Percentiles rank a stretch among this genome's conserved stretches.
Evolutionary conservation across 2,113 vertebrate species (phyloP).

Genomic region (Rhinoptilus africanus): DNA sequence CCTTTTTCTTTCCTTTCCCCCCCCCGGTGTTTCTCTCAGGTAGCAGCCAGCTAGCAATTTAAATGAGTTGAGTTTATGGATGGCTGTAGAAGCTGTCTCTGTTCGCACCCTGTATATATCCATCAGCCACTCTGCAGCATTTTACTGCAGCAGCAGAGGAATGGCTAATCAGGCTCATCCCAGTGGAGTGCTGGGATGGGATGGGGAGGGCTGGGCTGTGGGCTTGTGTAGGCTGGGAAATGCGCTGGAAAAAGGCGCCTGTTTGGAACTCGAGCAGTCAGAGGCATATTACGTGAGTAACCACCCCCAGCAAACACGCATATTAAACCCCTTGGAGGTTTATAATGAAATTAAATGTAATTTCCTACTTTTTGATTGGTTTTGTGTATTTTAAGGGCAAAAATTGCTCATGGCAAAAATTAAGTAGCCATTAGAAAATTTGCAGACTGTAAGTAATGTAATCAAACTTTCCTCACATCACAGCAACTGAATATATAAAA

Average conservation of each 20-base stretch:
- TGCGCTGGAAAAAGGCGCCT: neutral
- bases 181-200: neutral
- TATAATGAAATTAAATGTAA: constrained; percentile 2
- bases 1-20: neutral
- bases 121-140: constrained; percentile 23
- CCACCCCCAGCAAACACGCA: neutral
- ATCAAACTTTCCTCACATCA: neutral
- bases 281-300: constrained; percentile 5
- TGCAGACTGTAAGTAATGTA: neutral
- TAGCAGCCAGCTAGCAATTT: constrained; percentile 30
- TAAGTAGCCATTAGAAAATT: neutral
- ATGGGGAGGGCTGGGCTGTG: neutral
- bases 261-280: constrained; percentile 1
- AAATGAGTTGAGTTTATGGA: constrained; percentile 60
- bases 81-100: constrained; percentile 61
- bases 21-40: neutral
- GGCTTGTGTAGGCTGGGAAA: constrained; percentile 31
- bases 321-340: neutral
- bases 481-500: neutral
- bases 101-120: neutral
- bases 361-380: neutral
- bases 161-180: constrained; percentile 27
- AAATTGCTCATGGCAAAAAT: neutral
- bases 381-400: neutral
- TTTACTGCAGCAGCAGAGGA: neutral